These are phyloP conservation scores for Setophaga coronata DNA, from an alignment of 2,113 vertebrate genomes.

Conservation along the genomic window DNA sequence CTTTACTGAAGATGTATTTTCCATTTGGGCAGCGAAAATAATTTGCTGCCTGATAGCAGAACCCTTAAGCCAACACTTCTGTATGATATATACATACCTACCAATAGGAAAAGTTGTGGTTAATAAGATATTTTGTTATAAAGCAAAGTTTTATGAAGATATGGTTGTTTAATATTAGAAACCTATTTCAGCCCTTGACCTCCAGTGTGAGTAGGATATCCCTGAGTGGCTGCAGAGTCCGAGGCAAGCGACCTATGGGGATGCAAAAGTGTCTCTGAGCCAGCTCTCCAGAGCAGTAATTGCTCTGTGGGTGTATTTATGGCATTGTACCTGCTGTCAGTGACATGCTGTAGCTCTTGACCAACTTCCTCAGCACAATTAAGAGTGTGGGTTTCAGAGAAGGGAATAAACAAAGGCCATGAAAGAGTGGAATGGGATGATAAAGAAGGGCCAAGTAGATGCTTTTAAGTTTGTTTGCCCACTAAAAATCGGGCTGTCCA, in stretches of 20 bases:
- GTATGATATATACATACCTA: constrained; percentile 66
- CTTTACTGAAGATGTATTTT: constrained; percentile 57
- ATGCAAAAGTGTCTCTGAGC: constrained; percentile 38
- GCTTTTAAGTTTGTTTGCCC: constrained; percentile 7
- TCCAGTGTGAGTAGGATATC: constrained; percentile 17
- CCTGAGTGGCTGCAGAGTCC: constrained; percentile 6
- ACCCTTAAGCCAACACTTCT: constrained; percentile 65
- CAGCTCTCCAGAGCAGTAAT: constrained; percentile 7
- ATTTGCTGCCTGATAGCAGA: constrained; percentile 43
- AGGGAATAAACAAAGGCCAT: constrained; percentile 53
- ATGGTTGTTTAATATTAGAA: constrained; percentile 74
- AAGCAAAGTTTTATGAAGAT: constrained; percentile 78
- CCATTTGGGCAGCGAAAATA: constrained; percentile 45
- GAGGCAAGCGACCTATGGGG: not conserved
- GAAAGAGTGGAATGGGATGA: constrained; percentile 21
- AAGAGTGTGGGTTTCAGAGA: constrained; percentile 24
- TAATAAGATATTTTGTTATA: constrained; percentile 83
- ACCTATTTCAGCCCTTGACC: constrained; percentile 56
- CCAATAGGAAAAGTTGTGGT: constrained; percentile 68
- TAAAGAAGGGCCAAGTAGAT: not conserved
- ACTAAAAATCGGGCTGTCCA: not conserved
- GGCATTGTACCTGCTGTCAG: constrained; percentile 46
- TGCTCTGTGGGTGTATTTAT: constrained; percentile 30
- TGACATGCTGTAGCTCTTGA: constrained; percentile 52
- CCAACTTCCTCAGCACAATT: constrained; percentile 42